These are phyloP conservation scores for Mycalesis mineus DNA, from an alignment of 2,888 invertebrate species.

Conservation along the genomic window DNA sequence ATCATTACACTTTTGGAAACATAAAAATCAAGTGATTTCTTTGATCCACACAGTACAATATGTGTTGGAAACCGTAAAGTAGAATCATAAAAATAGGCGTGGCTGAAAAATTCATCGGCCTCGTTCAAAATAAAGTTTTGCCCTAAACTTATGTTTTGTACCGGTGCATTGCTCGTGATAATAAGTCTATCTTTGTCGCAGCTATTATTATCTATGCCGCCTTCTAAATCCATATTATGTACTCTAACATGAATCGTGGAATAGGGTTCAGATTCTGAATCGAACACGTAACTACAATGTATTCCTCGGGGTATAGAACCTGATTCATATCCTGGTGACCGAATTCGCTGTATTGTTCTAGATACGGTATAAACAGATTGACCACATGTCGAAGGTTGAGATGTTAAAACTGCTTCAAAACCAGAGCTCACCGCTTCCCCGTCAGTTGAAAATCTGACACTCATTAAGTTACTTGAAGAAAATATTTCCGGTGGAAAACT, in stretches of 20 bases:
- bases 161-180: slow-evolving; percentile 41
- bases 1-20: slow-evolving; percentile 44
- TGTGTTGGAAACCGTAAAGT: slow-evolving; percentile 23
- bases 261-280: slow-evolving; percentile 31
- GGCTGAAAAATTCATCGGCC: slow-evolving; percentile 40
- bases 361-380: slow-evolving; percentile 39
- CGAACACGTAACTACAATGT: slow-evolving; percentile 54
- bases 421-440: slow-evolving; percentile 79
- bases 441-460: slow-evolving; percentile 83
- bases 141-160: slow-evolving; percentile 47
- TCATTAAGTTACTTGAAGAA: slow-evolving; percentile 80
- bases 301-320: slow-evolving; percentile 54
- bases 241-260: slow-evolving; percentile 44
- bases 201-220: slow-evolving; percentile 34
- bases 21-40: slow-evolving; percentile 53
- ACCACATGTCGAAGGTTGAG: slow-evolving; percentile 61
- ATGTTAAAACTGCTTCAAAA: slow-evolving; percentile 78
- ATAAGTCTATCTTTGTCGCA: slow-evolving; percentile 59
- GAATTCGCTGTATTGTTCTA: slow-evolving; percentile 39
- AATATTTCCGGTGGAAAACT: slow-evolving; percentile 72
- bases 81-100: slow-evolving; percentile 38
- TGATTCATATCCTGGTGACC: slow-evolving; percentile 52
- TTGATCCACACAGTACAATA: slow-evolving; percentile 39
- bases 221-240: slow-evolving; percentile 47
- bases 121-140: slow-evolving; percentile 47